phyloP scores from a whole-genome alignment of 2,888 invertebrate species.

The Andricus quercusramuli region DNA sequence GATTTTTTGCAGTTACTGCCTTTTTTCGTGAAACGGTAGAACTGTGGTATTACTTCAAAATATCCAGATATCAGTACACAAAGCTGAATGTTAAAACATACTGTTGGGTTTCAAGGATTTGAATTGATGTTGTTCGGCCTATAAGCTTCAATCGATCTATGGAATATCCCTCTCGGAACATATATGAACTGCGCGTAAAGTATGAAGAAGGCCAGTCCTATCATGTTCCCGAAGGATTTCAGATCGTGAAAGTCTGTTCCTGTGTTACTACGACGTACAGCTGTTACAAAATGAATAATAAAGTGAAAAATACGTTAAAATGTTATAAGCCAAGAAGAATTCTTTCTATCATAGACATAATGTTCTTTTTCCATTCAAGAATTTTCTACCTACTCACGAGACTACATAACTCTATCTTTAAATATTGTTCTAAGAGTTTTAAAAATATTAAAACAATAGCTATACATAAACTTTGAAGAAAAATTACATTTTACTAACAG shows the following conservation, averaged over 20 bases:
- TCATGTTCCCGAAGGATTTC: constrained; percentile 33
- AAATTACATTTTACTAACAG: background rate
- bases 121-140: background rate
- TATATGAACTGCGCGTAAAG: constrained; percentile 10
- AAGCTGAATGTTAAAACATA: background rate
- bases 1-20: no score
- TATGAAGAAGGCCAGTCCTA: constrained; percentile 4
- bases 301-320: constrained; percentile 1
- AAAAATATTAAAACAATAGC: background rate
- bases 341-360: background rate
- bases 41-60: background rate
- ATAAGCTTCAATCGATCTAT: constrained; percentile 8
- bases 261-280: background rate
- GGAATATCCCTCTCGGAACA: background rate
- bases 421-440: background rate
- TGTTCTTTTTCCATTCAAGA: background rate
- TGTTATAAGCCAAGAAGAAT: background rate
- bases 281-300: constrained; percentile 27
- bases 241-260: constrained; percentile 16
- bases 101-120: background rate
- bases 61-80: background rate
- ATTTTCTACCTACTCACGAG: background rate
- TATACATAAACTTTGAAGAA: background rate
- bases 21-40: background rate
- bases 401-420: background rate